Conservation (phyloP, 2,888 invertebrate species). For the Scaeva pyrastri region DNA sequence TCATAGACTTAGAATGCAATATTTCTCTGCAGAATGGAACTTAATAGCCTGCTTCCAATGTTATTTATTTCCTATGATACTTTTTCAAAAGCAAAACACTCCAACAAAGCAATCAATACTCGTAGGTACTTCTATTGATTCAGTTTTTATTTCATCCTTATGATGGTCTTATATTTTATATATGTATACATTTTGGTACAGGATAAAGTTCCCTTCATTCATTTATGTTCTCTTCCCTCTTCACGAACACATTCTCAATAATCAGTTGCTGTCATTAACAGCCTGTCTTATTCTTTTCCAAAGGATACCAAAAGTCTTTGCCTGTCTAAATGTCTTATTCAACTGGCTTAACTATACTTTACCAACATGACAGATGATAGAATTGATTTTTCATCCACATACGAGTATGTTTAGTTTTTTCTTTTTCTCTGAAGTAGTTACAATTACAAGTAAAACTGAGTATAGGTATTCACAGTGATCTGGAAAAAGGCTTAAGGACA, state of each 20-base stretch:
- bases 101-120: constrained; percentile 1
- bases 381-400: constrained; percentile 59
- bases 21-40: too few species aligned
- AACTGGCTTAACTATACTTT: constrained; percentile 61
- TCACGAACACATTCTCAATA: neutral
- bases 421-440: neutral
- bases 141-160: neutral
- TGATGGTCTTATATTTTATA: neutral
- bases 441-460: neutral
- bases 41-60: too few species aligned
- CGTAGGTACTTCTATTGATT: constrained; percentile 1
- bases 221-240: neutral
- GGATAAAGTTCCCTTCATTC: constrained; percentile 13
- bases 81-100: neutral
- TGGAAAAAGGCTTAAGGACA: too few species aligned
- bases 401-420: neutral
- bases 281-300: constrained; percentile 5
- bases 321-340: constrained; percentile 53
- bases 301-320: constrained; percentile 27
- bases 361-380: constrained; percentile 51
- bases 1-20: too few species aligned
- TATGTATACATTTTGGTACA: neutral
- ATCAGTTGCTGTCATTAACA: constrained; percentile 33
- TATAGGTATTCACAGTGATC: neutral
- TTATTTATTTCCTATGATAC: too few species aligned